phyloP scores from a whole-genome alignment of 2,797 vertebrate species.

The Crenuchus spilurus region DNA sequence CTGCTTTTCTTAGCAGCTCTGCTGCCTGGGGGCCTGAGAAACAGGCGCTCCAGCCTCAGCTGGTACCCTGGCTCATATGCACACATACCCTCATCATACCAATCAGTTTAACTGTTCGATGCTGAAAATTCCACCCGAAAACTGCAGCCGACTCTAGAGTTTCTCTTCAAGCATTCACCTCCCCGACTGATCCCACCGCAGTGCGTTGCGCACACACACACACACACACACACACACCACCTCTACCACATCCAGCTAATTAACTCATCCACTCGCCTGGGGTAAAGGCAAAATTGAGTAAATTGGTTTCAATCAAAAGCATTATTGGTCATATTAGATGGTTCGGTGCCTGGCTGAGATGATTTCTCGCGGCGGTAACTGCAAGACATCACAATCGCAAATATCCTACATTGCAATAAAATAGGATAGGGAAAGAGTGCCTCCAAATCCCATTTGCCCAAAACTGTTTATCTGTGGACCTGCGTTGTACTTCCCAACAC shows the following conservation, averaged over 20 bases:
- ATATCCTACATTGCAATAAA: background rate
- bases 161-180: background rate
- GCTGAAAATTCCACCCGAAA: constrained; percentile 18
- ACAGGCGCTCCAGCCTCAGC: constrained; percentile 23
- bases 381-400: constrained; percentile 10
- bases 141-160: constrained; percentile 7
- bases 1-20: constrained; percentile 7
- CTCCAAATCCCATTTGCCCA: background rate
- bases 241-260: constrained; percentile 42
- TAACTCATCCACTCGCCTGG: constrained; percentile 44
- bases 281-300: constrained; percentile 46
- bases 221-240: constrained; percentile 11
- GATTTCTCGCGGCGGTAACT: constrained; percentile 34
- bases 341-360: constrained; percentile 34
- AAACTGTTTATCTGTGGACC: too few relatives aligned
- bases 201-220: background rate
- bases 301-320: constrained; percentile 55
- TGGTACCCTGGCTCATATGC: background rate
- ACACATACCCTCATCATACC: constrained; percentile 37
- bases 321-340: constrained; percentile 52
- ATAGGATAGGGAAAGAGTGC: background rate
- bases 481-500: too few relatives aligned
- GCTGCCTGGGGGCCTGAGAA: constrained; percentile 28
- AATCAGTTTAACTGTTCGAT: constrained; percentile 46
- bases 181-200: background rate